Percentiles rank a stretch among this genome's conserved stretches.
phyloP scores from a whole-genome alignment of 2,113 vertebrate genomes.

The Proteles cristata region DNA sequence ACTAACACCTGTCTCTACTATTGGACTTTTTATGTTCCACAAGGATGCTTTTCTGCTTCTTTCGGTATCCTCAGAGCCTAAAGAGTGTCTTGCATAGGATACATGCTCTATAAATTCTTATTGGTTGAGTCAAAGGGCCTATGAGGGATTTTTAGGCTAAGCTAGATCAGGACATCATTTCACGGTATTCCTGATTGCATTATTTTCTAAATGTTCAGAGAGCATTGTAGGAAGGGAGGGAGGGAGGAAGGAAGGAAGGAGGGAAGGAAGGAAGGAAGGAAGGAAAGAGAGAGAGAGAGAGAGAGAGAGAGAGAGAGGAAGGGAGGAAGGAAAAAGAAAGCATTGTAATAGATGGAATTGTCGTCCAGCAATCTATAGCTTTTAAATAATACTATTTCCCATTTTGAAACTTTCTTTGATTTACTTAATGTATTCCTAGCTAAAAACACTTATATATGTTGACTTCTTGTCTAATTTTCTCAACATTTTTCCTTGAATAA shows the following conservation, averaged over 20 bases:
- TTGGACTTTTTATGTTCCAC: background rate
- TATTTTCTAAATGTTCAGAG: conserved; percentile 28
- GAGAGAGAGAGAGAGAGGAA: no score
- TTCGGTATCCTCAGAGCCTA: background rate
- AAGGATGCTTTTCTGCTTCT: background rate
- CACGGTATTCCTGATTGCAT: background rate
- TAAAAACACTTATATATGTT: conserved; percentile 9
- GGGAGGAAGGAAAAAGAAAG: no score
- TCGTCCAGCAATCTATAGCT: background rate
- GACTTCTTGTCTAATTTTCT: background rate
- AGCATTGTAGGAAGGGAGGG: background rate
- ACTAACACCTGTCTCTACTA: background rate
- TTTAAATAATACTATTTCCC: background rate
- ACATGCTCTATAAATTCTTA: background rate
- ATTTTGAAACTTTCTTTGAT: conserved; percentile 32
- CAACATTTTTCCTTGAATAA: background rate
- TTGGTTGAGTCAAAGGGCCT: background rate
- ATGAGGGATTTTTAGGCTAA: background rate
- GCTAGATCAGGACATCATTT: background rate
- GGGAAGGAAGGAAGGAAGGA: no score
- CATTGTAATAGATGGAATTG: background rate
- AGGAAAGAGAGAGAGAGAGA: no score
- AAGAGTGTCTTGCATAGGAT: background rate
- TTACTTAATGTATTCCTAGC: conserved; percentile 29
- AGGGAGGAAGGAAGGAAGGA: no score